Evolutionary conservation across 1,140 invertebrate genomes (phyloP).

Genomic region (Diuraphis noxia): DNA sequence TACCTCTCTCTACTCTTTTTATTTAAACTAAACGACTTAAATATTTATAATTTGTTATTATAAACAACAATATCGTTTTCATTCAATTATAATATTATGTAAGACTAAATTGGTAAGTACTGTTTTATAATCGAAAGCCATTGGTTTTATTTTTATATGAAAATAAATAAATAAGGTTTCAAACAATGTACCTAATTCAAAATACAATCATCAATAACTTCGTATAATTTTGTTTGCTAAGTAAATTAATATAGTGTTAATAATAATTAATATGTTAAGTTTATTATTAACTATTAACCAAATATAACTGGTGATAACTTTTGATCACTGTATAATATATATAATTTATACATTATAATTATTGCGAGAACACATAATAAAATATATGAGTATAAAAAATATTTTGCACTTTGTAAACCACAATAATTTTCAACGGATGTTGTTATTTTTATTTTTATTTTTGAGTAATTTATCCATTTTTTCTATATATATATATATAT

Average conservation of each 20-base stretch:
- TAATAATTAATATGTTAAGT: too few species aligned
- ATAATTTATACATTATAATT: background rate
- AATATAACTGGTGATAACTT: background rate
- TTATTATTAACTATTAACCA: too few species aligned
- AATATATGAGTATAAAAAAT: background rate
- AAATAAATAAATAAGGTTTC: background rate
- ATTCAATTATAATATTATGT: background rate
- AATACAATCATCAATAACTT: background rate
- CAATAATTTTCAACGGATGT: background rate
- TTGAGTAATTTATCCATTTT: background rate
- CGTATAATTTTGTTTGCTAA: background rate
- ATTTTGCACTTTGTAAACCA: background rate
- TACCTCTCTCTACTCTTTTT: background rate
- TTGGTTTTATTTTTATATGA: background rate
- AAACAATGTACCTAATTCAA: background rate
- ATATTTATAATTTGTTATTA: background rate
- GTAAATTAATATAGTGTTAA: too few species aligned
- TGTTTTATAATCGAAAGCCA: background rate
- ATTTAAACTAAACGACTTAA: background rate
- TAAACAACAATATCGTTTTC: background rate
- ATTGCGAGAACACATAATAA: background rate
- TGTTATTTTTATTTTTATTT: constrained; percentile 5
- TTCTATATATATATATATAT: too few species aligned
- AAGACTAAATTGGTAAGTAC: background rate
- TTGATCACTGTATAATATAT: background rate